Evolutionary conservation across 2,797 vertebrate genomes (phyloP), one percentile per base, ranked within the genome.

Genomic region (Leptatherina wallacei): DNA sequence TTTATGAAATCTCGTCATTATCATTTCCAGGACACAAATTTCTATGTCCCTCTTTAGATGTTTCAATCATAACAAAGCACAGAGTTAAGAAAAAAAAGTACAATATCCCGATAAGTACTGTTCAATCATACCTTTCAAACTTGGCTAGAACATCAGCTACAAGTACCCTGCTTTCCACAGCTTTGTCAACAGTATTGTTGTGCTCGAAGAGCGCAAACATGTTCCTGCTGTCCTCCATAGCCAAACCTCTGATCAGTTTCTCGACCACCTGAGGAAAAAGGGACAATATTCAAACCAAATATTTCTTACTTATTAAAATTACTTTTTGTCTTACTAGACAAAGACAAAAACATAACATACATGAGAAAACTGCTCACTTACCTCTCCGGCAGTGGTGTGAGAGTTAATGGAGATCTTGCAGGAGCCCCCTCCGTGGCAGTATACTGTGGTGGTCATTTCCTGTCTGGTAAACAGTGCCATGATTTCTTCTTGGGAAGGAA

Each of bases 381-480:
- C 97, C 95, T 98, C 97, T 87, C 97, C 97, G 11, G 97, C 97
- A 0, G 96, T 97, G 55, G 97, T 98, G 93, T 98, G 96, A 3
- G 97, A 97, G 92, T 96, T 96, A 78, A 98, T 97, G 74, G 96
- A 96, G 91, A 98, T 98, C 93, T 97, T 97, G 87, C 97, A 98
- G 83, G 97, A 97, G 20, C 97, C 97, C 62, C 97, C 97, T 1
- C 97, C 97, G 0, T 98, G 97, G 84, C 97, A 98, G 89, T 96
- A 97, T 16, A 98, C 97, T 0, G 97, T 96, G 0, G 96, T 97
- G 52, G 95, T 96, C 97, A 98, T 98, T 91, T 98, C 95, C 79
- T 96, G 95, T 64, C 96, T 92, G 59, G 93, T 95, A 11, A 97
- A 90, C 67, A 98, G 94, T 20, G 97, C 97, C 22, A 95, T 81